Evolutionary conservation across 1,140 invertebrate species (phyloP).

Genomic region (Ooceraea biroi): DNA sequence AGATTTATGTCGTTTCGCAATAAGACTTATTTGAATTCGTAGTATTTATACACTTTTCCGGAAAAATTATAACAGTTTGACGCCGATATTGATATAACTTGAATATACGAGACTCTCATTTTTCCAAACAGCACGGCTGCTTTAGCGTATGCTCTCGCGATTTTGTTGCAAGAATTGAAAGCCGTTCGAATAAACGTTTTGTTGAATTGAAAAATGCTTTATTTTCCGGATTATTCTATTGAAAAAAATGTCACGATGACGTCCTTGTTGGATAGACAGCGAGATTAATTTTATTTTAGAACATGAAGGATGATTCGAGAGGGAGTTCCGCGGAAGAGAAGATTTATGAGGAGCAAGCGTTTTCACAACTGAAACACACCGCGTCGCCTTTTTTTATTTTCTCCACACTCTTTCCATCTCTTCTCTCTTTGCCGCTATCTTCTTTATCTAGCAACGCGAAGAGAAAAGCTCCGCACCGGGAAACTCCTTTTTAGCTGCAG

Average conservation of each 20-base stretch:
- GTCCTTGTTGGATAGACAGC: constrained; percentile 43
- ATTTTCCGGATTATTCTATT: constrained; percentile 48
- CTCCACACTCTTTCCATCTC: neutral
- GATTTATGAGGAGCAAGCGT: constrained; percentile 65
- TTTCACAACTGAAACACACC: constrained; percentile 59
- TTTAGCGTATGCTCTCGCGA: neutral
- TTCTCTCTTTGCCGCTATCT: constrained; percentile 36
- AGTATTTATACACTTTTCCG: constrained; percentile 19
- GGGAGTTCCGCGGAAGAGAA: constrained; percentile 46
- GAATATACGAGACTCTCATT: constrained; percentile 17
- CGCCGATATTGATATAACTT: neutral
- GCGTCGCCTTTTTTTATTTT: constrained; percentile 44
- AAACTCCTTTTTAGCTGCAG: constrained; percentile 58
- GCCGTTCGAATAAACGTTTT: neutral
- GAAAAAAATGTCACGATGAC: constrained; percentile 48
- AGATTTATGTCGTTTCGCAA: constrained; percentile 6
- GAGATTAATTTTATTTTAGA: constrained; percentile 63
- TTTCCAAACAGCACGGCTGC: neutral
- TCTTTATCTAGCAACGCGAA: constrained; percentile 47
- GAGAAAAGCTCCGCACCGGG: constrained; percentile 51
- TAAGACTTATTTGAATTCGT: constrained; percentile 38
- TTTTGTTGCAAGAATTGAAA: neutral
- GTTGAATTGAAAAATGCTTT: constrained; percentile 19
- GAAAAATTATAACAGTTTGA: constrained; percentile 1
- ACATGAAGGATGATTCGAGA: constrained; percentile 53